A percentile compares a stretch with the other conserved stretches of the same genome.
phyloP scores from a whole-genome alignment of 2,888 invertebrate genomes.

The Apantesis nais region DNA sequence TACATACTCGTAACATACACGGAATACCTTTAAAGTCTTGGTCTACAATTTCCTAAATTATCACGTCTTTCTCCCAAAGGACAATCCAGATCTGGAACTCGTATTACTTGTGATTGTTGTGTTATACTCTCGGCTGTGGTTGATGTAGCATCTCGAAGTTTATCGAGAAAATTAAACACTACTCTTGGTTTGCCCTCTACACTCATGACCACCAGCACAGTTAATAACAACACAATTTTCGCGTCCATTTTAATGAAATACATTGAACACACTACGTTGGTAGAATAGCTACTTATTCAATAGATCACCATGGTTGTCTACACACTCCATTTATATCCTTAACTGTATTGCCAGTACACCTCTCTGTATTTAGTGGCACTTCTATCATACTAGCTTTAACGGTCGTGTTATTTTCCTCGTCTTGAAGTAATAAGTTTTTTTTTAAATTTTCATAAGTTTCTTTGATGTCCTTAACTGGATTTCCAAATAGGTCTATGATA shows the following conservation, averaged over 20 bases:
- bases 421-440: constrained; percentile 16
- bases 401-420: constrained; percentile 20
- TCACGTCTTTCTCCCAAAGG: constrained; percentile 63
- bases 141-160: constrained; percentile 38
- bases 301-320: constrained; percentile 68
- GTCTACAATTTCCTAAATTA: constrained; percentile 59
- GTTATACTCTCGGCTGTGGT: constrained; percentile 44
- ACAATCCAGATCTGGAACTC: constrained; percentile 67
- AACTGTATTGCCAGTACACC: constrained; percentile 53
- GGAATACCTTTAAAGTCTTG: constrained; percentile 55
- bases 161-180: constrained; percentile 53
- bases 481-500: constrained; percentile 67
- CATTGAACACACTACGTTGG: constrained; percentile 59
- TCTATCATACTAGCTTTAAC: constrained; percentile 63
- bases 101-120: constrained; percentile 64
- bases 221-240: constrained; percentile 48
- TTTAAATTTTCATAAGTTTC: constrained; percentile 32
- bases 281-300: constrained; percentile 34
- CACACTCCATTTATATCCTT: constrained; percentile 71
- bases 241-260: constrained; percentile 59
- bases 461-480: constrained; percentile 70
- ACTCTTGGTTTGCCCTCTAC: constrained; percentile 25
- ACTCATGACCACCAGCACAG: constrained; percentile 37
- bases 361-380: constrained; percentile 63
- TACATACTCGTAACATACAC: constrained; percentile 1